A percentile compares a stretch with the other conserved stretches of the same genome.
phyloP scores from a whole-genome alignment of 2,888 invertebrate species.

The Suillia variegata region DNA sequence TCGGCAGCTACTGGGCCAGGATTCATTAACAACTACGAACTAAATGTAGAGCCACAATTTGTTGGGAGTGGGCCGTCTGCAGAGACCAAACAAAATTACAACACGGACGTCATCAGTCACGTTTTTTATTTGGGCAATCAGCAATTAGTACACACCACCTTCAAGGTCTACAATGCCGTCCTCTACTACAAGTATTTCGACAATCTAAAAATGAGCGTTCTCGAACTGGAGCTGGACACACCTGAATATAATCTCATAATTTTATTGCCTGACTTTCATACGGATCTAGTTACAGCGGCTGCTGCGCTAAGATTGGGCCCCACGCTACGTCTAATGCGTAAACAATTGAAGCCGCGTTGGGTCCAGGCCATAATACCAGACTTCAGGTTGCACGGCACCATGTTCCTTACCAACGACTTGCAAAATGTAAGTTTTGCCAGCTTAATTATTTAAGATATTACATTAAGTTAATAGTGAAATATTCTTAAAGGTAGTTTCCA shows the following conservation, averaged over 20 bases:
- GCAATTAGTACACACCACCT: constrained; percentile 66
- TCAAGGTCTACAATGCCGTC: constrained; percentile 78
- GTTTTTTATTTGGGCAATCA: constrained; percentile 60
- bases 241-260: constrained; percentile 78
- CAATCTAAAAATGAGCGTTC: constrained; percentile 72
- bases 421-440: constrained; percentile 70
- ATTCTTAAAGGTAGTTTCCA: too few relatives aligned
- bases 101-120: constrained; percentile 54
- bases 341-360: constrained; percentile 71
- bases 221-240: constrained; percentile 81
- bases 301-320: constrained; percentile 67
- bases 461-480: not conserved
- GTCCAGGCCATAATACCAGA: constrained; percentile 81
- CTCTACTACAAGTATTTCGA: constrained; percentile 78
- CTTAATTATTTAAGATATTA: constrained; percentile 1
- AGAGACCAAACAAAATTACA: constrained; percentile 47
- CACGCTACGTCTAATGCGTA: constrained; percentile 71
- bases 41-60: constrained; percentile 42
- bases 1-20: constrained; percentile 24
- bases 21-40: constrained; percentile 39
- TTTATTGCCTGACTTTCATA: constrained; percentile 71
- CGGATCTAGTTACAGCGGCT: constrained; percentile 70
- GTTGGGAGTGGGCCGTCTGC: constrained; percentile 32
- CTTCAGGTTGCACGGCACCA: constrained; percentile 78
- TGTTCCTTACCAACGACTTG: constrained; percentile 79